Base-by-base conservation (phyloP, 1,140 invertebrate genomes). In the Oryctes rhinoceros region DNA sequence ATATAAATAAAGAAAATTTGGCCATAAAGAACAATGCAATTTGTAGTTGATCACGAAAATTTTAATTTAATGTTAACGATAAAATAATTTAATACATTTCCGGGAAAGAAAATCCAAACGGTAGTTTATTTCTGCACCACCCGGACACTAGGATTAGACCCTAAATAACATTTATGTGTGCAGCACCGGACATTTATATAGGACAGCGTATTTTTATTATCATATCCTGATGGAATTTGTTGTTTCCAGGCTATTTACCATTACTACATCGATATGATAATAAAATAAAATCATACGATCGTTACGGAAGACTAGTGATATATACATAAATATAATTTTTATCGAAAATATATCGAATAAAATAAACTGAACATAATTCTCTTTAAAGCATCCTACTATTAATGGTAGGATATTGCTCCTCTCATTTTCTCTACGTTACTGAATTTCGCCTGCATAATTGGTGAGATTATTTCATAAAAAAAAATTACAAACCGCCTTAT, bases 11-110 rank as follows among this genome's bases (percentile, higher is more conserved):
- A 44, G 5, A 30, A 30, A 30, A 30, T 30, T 1, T 30, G 24
- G 24, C 24, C 24, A 30, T 2, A 30, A 30, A 0, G 24, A 30
- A 44, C 39, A 44, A 44, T 3, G 39, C 5, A 44, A 7, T 44
- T 4, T 44, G 5, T 0, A 44, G 5, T 44, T 44, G 9, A 44
- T 18, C 15, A n/a, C 13, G 18, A 59, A 59, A 59, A 59, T 18
- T 18, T 59, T 59, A 71, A 71, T 71, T 71, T 71, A 35, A 71
- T 71, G 35, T 71, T 1, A 15, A 71, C 20, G 11, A 35, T 71
- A 71, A 71, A 71, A 71, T 24, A 71, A 35, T 71, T 35, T 71
- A 71, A 71, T 71, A 35, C 65, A 7, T 37, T 71, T 71, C 24
- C 24, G 24, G 65, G 65, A 15, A 71, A 71, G 24, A 37, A 71